Base-by-base conservation (phyloP, 2,797 vertebrate species). In the Myotis myotis region DNA sequence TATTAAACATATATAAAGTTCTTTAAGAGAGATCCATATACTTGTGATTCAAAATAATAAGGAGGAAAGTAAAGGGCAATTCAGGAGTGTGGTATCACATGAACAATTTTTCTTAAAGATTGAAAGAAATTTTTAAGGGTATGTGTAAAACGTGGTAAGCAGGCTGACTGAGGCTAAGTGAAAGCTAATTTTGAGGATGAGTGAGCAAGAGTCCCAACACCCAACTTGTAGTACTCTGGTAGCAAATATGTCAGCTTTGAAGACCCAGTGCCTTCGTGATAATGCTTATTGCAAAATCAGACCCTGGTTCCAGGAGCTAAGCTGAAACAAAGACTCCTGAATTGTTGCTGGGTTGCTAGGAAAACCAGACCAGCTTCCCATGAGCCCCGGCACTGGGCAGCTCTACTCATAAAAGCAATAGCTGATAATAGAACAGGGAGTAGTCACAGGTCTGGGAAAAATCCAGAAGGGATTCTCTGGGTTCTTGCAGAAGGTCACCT, bases 301-400 rank as follows among this genome's bases (percentile, higher is more conserved):
- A 36, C 5, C 13, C 44, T 47, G 28, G 4, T 81, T 76, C 57
- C 51, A 28, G 17, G 41, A 89, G 38, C 38, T 66, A 41, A 38
- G 76, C n/a, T 78, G 87, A 81, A 93, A 89, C 44, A 38, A 75
- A 91, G 60, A 41, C 36, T 71, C 88, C 22, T 70, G 53, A 72
- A 38, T 28, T 66, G 2, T 33, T 72, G 19, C 17, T 36, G 9
- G 47, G 13, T 78, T 60, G 19, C 53, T 23, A 36, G 55, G 57
- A 79, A 85, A 93, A 71, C 10, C 66, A 78, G 57, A 60, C 23
- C 53, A 60, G 13, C 41, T 70, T 80, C 68, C 84, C 5, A 2
- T 30, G 71, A 75, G 23, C 7, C 51, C 53, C 55, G 70, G 81
- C 17, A 57, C 9, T 8, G 19, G 49, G 36, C 36, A 71, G 19